Conservation (phyloP, 2,113 vertebrate genomes). For the Maccullochella peelii region DNA sequence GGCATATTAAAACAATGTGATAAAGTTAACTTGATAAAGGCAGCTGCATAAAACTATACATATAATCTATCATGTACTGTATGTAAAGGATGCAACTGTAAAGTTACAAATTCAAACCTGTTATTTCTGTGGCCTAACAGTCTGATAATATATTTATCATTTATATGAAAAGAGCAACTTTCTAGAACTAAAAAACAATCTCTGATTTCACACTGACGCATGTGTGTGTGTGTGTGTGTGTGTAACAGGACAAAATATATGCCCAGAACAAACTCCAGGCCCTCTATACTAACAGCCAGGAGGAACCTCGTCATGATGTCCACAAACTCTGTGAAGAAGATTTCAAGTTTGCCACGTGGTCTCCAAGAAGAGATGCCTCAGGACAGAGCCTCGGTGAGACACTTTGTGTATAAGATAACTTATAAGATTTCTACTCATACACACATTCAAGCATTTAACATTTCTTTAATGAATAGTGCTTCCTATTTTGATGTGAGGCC, state of each 20-base stretch:
- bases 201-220: background rate
- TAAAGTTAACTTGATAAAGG: background rate
- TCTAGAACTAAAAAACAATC: background rate
- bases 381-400: conserved; percentile 80
- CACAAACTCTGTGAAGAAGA: conserved; percentile 87
- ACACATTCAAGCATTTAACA: background rate
- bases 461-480: background rate
- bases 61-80: background rate
- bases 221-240: conserved; percentile 1
- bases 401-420: background rate
- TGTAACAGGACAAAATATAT: conserved; percentile 89
- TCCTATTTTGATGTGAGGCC: background rate
- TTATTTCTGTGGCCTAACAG: background rate
- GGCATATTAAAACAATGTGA: background rate
- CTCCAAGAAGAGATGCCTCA: conserved; percentile 63
- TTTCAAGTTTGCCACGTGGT: conserved; percentile 87
- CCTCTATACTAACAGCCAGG: conserved; percentile 86
- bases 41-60: background rate
- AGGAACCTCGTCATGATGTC: conserved; percentile 86
- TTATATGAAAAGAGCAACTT: background rate
- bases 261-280: conserved; percentile 91
- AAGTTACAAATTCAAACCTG: background rate
- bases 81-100: background rate
- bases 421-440: background rate
- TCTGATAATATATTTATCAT: background rate